Percentiles rank a stretch among this genome's conserved stretches.
Conservation (phyloP, 2,888 invertebrate genomes). For the Caradrina clavipalpis region DNA sequence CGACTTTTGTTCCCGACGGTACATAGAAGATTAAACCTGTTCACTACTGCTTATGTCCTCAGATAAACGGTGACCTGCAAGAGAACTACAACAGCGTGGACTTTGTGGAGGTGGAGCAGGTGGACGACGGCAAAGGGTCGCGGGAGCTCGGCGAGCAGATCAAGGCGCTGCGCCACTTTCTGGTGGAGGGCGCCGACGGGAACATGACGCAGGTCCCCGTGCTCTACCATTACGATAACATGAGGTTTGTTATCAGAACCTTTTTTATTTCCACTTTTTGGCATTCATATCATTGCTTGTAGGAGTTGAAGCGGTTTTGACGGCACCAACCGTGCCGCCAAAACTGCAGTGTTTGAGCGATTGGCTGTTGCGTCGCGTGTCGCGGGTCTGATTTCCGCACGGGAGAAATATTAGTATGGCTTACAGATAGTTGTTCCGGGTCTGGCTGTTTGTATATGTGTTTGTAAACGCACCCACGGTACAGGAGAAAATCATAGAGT, state of each 20-base stretch:
- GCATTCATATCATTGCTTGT: neutral
- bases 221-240: slow-evolving; percentile 96
- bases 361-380: too few relatives aligned
- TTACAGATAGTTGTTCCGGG: too few relatives aligned
- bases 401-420: too few relatives aligned
- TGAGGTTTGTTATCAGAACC: slow-evolving; percentile 91
- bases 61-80: slow-evolving; percentile 93
- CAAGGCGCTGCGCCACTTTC: slow-evolving; percentile 91
- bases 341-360: too few relatives aligned
- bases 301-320: too few relatives aligned
- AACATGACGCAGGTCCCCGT: slow-evolving; percentile 93
- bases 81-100: slow-evolving; percentile 99
- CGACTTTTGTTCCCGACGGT: too few relatives aligned
- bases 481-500: too few relatives aligned
- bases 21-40: neutral
- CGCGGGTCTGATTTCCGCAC: too few relatives aligned
- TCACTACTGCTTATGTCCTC: slow-evolving; percentile 45
- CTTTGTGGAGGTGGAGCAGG: slow-evolving; percentile 97
- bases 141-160: slow-evolving; percentile 92
- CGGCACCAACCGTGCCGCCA: too few relatives aligned
- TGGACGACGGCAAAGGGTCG: slow-evolving; percentile 93
- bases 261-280: neutral
- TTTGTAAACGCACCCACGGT: too few relatives aligned
- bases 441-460: too few relatives aligned
- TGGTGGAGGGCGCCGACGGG: slow-evolving; percentile 94